Conservation (phyloP, 2,888 invertebrate genomes). For the Druceiella hillmani region DNA sequence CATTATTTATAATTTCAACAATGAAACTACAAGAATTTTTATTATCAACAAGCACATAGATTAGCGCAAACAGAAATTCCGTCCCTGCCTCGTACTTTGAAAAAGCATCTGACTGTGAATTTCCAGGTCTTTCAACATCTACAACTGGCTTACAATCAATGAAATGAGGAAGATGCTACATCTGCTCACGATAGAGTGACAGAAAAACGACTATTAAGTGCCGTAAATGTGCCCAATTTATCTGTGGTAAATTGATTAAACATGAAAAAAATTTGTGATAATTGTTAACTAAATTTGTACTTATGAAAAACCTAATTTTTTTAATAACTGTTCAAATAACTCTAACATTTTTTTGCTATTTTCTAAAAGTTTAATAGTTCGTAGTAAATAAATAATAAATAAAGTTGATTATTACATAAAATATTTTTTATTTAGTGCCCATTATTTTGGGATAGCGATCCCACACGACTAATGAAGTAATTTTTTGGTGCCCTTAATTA, state of each 20-base stretch:
- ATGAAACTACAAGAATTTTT: neutral
- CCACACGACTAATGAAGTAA: too few species aligned
- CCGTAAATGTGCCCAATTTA: conserved; percentile 2
- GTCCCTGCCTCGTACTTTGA: conserved; percentile 7
- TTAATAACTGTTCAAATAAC: neutral
- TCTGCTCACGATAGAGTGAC: conserved; percentile 6
- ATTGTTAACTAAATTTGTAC: conserved; percentile 1
- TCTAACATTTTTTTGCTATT: neutral
- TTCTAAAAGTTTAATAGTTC: too few species aligned
- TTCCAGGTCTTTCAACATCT: conserved; percentile 4
- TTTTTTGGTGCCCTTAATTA: too few species aligned
- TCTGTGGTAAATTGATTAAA: conserved; percentile 5
- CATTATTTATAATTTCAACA: conserved; percentile 1
- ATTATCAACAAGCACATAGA: conserved; percentile 2
- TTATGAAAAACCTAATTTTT: conserved; percentile 5
- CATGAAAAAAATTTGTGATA: conserved; percentile 2
- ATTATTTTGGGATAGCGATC: too few species aligned
- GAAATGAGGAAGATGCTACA: conserved; percentile 5
- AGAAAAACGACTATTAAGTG: conserved; percentile 4
- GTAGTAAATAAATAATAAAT: too few species aligned
- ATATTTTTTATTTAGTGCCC: too few species aligned
- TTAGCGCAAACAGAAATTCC: conserved; percentile 3
- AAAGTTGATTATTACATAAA: too few species aligned
- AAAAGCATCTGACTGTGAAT: conserved; percentile 5
- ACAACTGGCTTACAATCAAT: conserved; percentile 3